Evolutionary conservation across 2,797 vertebrate genomes (phyloP).

Genomic region (Tokudaia muenninki): DNA sequence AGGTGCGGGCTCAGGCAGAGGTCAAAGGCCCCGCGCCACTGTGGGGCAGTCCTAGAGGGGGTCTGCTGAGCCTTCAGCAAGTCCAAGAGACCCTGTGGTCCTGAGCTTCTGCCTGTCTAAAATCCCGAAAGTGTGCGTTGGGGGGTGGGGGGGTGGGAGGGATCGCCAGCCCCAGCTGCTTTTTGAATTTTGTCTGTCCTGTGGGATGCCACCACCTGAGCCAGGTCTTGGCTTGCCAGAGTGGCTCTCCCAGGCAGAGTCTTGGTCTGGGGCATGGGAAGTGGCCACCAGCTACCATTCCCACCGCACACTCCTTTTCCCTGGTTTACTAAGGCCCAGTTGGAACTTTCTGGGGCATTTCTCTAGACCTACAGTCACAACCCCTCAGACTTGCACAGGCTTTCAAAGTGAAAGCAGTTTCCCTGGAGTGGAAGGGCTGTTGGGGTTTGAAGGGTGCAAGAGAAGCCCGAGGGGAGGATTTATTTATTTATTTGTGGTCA

Average conservation of each 20-base stretch:
- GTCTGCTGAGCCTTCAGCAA: neutral
- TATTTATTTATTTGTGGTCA: slow-evolving; percentile 60
- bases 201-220: neutral
- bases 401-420: neutral
- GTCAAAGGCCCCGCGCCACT: slow-evolving; percentile 1
- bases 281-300: neutral
- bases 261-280: neutral
- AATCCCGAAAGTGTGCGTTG: neutral
- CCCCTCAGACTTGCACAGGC: neutral
- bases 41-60: neutral
- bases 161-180: neutral
- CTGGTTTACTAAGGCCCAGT: neutral
- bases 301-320: neutral
- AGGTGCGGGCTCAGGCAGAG: slow-evolving; percentile 46
- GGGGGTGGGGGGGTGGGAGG: neutral
- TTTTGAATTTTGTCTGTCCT: neutral
- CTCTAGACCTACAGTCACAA: neutral
- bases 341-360: slow-evolving; percentile 59
- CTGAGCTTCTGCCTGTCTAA: neutral
- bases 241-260: neutral
- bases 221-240: neutral
- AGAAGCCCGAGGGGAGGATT: neutral
- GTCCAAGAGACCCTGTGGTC: neutral
- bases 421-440: neutral
- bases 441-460: neutral